Base-by-base conservation (phyloP, 2,888 invertebrate genomes). In the Rutpela maculata region DNA sequence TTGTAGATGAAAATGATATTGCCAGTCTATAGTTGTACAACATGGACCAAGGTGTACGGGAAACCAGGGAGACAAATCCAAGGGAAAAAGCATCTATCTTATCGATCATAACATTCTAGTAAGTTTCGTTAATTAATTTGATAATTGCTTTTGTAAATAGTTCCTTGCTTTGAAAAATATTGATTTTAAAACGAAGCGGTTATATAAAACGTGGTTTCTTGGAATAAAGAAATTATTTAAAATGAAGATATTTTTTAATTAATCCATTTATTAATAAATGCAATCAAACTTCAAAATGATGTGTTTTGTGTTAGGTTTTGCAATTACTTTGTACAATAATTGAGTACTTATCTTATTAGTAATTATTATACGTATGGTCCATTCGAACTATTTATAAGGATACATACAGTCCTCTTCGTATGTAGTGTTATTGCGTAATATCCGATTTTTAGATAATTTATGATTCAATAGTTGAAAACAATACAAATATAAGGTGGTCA, bases 101-200 rank as follows among this genome's bases (percentile, higher is more conserved):
- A 31, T 94, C 95, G 7, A 91, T 92, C 80, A 89, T 93, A 85
- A 92, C 92, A 79, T 95, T 92, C 88, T 93, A 93, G 95, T 95
- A 89, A 92, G 93, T 91, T 75, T 15, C 1, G 18, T 31, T 55
- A 75, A 35, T 59, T 63, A 18, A 72, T 65, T 63, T 35, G 17
- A 59, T 55, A 43, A 50, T 50, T n/a, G 50, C n/a, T 50, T 50
- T 5, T n/a, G 12, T 50, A 15, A 15, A n/a, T 5, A 4, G 6
- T 12, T n/a, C 0, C n/a, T 50, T 17, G 50, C 50, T 1, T 12
- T 50, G 2, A 50, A 50, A n/a, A 50, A 50, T 50, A 50, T 59
- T 59, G 17, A 17, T 59, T 10, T 7, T 10, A 22, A n/a, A n/a
- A 59, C 15, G 11, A 57, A 7, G 18, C 4, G 57, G 57, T 57